These are phyloP conservation scores for Gambusia holbrooki DNA, from an alignment of 2,113 vertebrate species.

Conservation along the genomic window DNA sequence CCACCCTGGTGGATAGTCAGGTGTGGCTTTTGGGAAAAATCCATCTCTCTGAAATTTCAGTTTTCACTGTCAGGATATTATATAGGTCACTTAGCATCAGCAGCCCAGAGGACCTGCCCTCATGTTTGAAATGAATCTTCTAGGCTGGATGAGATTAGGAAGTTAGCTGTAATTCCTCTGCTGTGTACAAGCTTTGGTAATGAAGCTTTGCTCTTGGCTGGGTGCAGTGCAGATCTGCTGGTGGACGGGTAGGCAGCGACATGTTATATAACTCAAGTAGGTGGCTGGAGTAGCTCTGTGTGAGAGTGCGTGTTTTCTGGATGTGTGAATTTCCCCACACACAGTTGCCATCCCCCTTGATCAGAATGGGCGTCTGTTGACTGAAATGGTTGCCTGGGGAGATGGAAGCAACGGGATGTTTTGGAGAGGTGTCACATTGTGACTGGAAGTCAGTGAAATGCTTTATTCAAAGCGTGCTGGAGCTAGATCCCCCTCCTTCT, in stretches of 20 bases:
- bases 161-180: conserved; percentile 22
- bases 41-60: conserved; percentile 43
- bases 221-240: conserved; percentile 48
- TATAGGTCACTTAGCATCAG: conserved; percentile 34
- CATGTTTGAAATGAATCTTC: conserved; percentile 24
- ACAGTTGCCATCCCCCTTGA: conserved; percentile 39
- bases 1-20: conserved; percentile 37
- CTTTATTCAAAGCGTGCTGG: conserved; percentile 14
- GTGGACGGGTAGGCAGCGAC: conserved; percentile 72
- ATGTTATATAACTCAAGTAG: conserved; percentile 76
- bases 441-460: conserved; percentile 26
- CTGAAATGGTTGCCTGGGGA: conserved; percentile 33
- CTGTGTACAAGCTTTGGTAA: conserved; percentile 22
- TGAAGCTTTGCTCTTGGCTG: conserved; percentile 49
- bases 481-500: too few relatives aligned
- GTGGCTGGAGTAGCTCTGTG: conserved; percentile 67
- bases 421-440: conserved; percentile 18
- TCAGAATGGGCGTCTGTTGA: conserved; percentile 50
- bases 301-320: conserved; percentile 28
- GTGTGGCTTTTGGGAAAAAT: conserved; percentile 50
- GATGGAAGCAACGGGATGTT: conserved; percentile 30
- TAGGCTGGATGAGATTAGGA: conserved; percentile 18
- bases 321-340: conserved; percentile 56
- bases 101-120: conserved; percentile 23
- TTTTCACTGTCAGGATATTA: conserved; percentile 20